Percentiles rank a stretch among this genome's conserved stretches.
These are phyloP conservation scores for Elephantulus edwardii DNA, from an alignment of 2,113 vertebrate genomes.

Conservation along the genomic window DNA sequence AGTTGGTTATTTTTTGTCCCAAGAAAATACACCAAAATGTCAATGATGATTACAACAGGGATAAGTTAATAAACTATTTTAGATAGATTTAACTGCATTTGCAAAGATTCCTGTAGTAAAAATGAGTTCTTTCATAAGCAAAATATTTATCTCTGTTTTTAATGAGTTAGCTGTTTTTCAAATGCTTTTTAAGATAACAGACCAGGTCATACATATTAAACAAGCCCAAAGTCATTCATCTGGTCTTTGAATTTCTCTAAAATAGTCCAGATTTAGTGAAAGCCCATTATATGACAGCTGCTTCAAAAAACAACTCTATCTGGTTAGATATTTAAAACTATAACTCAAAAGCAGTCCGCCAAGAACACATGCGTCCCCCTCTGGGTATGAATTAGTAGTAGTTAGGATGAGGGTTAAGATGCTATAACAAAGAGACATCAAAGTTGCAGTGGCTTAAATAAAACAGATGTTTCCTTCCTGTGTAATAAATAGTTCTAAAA, in stretches of 20 bases:
- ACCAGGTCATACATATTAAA: constrained; percentile 22
- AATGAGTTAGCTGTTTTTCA: neutral
- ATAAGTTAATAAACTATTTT: constrained; percentile 9
- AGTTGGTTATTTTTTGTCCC: neutral
- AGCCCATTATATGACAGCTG: neutral
- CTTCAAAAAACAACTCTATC: constrained; percentile 1
- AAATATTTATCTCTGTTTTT: neutral
- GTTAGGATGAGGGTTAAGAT: neutral
- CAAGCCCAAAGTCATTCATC: neutral
- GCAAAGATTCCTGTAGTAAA: constrained; percentile 40
- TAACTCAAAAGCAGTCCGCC: neutral
- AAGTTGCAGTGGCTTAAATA: constrained; percentile 16
- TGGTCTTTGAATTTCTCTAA: constrained; percentile 4
- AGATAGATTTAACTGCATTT: neutral
- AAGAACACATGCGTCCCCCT: neutral
- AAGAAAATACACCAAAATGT: neutral
- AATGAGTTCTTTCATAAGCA: neutral
- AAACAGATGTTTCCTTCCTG: neutral
- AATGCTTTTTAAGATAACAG: neutral
- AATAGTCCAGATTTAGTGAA: neutral
- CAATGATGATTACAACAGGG: neutral
- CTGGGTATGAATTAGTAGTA: neutral
- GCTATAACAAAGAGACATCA: neutral
- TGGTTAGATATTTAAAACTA: constrained; percentile 19
- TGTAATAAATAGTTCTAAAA: neutral